These are phyloP conservation scores for Drosophila mettleri DNA, from an alignment of 2,888 invertebrate genomes.

Conservation along the genomic window DNA sequence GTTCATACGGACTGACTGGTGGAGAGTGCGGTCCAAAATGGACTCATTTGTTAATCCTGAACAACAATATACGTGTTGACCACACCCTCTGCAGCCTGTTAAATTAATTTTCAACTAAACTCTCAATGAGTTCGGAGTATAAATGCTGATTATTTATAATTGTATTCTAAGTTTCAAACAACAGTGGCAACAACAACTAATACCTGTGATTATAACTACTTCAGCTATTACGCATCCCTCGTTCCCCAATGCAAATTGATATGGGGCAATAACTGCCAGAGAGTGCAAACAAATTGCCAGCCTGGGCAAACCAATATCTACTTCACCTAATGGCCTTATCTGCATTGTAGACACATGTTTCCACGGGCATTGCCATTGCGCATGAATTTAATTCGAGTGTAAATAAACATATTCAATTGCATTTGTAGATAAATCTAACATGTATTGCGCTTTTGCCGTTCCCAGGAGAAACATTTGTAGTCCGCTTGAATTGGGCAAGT, in stretches of 20 bases:
- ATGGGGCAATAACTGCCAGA: neutral
- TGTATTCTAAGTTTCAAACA: neutral
- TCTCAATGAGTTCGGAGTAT: no score
- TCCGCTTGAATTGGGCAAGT: constrained; percentile 3
- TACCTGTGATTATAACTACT: neutral
- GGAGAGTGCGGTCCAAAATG: no score
- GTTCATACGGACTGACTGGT: no score
- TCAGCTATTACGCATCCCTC: neutral
- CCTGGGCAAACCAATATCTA: neutral
- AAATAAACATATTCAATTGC: constrained; percentile 45
- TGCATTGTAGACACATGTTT: neutral
- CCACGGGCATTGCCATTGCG: neutral
- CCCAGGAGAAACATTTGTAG: constrained; percentile 45
- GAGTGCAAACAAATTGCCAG: constrained; percentile 1
- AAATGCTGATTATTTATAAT: neutral
- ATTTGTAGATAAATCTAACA: constrained; percentile 24
- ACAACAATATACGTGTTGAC: no score
- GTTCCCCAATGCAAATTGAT: neutral
- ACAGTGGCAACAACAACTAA: neutral
- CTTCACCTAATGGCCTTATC: constrained; percentile 4
- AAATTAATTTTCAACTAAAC: no score
- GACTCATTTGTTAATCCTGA: no score
- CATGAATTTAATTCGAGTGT: neutral
- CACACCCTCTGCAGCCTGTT: no score
- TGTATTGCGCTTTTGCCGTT: constrained; percentile 30